Evolutionary conservation across 2,113 vertebrate species (phyloP), one percentile per base, ranked within the genome.

Genomic region (Pyrgilauda ruficollis): DNA sequence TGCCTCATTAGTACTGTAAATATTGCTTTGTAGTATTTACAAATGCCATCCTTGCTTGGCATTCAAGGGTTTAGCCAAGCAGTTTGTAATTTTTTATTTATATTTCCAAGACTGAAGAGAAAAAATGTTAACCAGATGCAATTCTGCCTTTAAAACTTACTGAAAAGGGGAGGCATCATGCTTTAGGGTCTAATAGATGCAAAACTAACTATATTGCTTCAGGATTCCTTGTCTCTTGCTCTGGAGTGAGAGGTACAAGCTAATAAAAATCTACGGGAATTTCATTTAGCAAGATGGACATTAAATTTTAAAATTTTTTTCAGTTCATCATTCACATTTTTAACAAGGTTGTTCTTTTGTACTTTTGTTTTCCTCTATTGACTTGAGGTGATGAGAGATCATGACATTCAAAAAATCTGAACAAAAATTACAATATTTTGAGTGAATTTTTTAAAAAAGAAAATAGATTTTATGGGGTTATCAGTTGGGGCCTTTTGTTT

Each of bases 1-100:
- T 85, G 56, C 75, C 68, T 95, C 89, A 86, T 95, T 96, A 94
- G 82, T 81, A 83, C 21, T 91, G 75, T 91, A 97, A 96, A 96
- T 73, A 93, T 43, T 91, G 20, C 44, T 74, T 77, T 83, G 82
- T 70, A 53, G 49, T 53, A 53, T 41, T 53, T 41, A 39, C 49
- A 70, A 53, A 70, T 93, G 52, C 82, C 55, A 70, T 85, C 35
- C 59, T 92, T 43, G 43, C 39, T 79, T 95, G 67, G 75, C 55
- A 91, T 88, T 89, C 55, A 43, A 88, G 82, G 15, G 49, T 78
- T 95, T 78, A 93, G 64, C 50, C 67, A 93, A 88, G 50, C 5
- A 74, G 43, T 80, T 90, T 87, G 43, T 26, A 67, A 41, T 47
- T 91, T 96, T 87, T 89, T 94, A 75, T 91, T 91, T 94, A 28